Evolutionary conservation across 2,113 vertebrate species (phyloP), one percentile per base, ranked within the genome.

Genomic region (Copsychus sechellarum): DNA sequence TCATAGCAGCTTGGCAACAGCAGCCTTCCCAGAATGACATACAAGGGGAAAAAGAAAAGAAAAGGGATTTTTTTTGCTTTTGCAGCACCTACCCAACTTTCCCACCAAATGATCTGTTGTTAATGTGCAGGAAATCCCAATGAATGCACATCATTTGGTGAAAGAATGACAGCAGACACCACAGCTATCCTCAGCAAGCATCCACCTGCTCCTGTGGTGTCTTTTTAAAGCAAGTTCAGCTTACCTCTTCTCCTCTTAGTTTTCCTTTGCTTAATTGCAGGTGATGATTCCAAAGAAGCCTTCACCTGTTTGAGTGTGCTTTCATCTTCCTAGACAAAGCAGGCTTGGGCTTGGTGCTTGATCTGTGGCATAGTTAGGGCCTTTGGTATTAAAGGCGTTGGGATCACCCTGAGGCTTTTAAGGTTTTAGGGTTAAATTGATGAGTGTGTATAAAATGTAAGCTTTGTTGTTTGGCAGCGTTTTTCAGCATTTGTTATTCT

Each of bases 271-370:
- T 97, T 98, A 97, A 97, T 97, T 97, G 97, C 98, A 98, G 98
- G 98, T 98, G 98, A 97, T 97, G 97, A 98, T 97, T 98, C 97
- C 96, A 97, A 97, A 97, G 96, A 94, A 97, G 96, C 92, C 97
- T 96, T 97, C 98, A 98, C 98, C 98, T 98, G 98, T 96, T 97
- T 92, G 81, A 90, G 62, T 91, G 21, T 0, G 95, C 98, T 98
- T 98, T 98, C 97, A 98, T 98, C 98, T 98, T 97, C 83, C 48
- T 87, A 98, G 97, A 98, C 97, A 97, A 95, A 98, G 97, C 98
- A 96, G 97, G 97, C 97, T 96, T 94, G 95, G 97, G 97, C 97
- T 96, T 93, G 97, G 98, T 98, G 96, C 97, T 97, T 97, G 96
- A 97, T 98, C 97, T 96, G 97, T 81, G 96, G 97, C 90, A 85